Evolutionary conservation across 2,113 vertebrate genomes (phyloP).

Genomic region (Gymnogyps californianus): DNA sequence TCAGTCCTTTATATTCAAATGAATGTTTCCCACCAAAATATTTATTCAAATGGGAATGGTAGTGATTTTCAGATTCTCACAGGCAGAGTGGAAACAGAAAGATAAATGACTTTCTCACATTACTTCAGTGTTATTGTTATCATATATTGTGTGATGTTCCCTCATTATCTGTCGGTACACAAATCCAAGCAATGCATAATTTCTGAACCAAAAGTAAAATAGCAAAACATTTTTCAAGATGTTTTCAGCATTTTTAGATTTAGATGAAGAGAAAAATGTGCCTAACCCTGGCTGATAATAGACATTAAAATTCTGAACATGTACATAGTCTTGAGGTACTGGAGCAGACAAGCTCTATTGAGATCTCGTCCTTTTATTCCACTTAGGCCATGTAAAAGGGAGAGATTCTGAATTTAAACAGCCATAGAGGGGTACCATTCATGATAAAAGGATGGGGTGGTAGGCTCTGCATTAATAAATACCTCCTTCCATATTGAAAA

Average conservation of each 20-base stretch:
- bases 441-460: neutral
- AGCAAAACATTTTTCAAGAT: constrained; percentile 69
- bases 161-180: constrained; percentile 69
- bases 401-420: neutral
- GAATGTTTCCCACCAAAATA: constrained; percentile 71
- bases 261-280: constrained; percentile 54
- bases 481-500: neutral
- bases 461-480: neutral
- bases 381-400: neutral
- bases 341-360: neutral
- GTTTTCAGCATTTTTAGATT: constrained; percentile 63
- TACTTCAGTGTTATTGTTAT: constrained; percentile 67
- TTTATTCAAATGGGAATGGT: constrained; percentile 72
- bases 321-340: neutral
- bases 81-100: constrained; percentile 66
- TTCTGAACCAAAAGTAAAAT: constrained; percentile 70
- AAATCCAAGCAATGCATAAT: constrained; percentile 67
- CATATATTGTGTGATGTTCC: constrained; percentile 64
- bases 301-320: constrained; percentile 51
- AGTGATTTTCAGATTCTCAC: constrained; percentile 73
- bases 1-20: constrained; percentile 68
- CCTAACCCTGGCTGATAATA: constrained; percentile 1
- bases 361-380: neutral
- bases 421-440: neutral
- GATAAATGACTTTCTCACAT: constrained; percentile 72